Evolutionary conservation across 2,888 invertebrate species (phyloP), one percentile per base, ranked within the genome.

Genomic region (Caenorhabditis auriculariae): DNA sequence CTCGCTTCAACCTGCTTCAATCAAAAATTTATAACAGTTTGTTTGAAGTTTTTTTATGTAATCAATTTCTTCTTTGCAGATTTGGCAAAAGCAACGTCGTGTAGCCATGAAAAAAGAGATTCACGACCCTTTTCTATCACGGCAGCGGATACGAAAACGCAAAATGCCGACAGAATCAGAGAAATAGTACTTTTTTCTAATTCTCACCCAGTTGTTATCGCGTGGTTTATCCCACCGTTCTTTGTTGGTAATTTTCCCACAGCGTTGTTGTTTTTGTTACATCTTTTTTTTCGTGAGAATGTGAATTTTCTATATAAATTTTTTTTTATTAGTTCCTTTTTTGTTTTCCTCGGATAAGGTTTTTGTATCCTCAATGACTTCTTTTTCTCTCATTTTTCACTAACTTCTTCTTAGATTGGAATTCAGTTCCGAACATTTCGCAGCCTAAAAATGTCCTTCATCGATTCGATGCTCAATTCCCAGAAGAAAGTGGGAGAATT

Each of bases 61-160:
- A 32, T n/a, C n/a, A n/a, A n/a, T n/a, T n/a, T n/a, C n/a, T n/a
- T n/a, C 35, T 12, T 46, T 55, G 26, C 54, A 55, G 55, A 23
- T 57, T 12, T 65, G 47, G 54, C 56, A 62, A 37, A 62, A 58
- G 32, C 57, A 62, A 26, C 54, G 62, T 27, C 49, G 54, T 29
- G 47, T 52, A 26, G 62, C 54, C 9, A 48, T 62, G 19, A 62
- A 57, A 26, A 50, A 50, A 26, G 45, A 54, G 23, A 62, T 12
- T 9, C 9, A 58, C 21, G 54, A 57, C n/a, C 19, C 43, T 4
- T 47, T 57, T 9, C 47, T 50, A 17, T 28, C 51, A 43, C 41
- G 26, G n/a, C 23, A 32, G 26, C 24, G 47, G 29, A 62, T 51
- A 39, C 38, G 62, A 37, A 61, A 57, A 57, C 19, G 32, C 9